Evolutionary conservation across 2,888 invertebrate genomes (phyloP), one percentile per base, ranked within the genome.

Genomic region (Parnassius mnemosyne): DNA sequence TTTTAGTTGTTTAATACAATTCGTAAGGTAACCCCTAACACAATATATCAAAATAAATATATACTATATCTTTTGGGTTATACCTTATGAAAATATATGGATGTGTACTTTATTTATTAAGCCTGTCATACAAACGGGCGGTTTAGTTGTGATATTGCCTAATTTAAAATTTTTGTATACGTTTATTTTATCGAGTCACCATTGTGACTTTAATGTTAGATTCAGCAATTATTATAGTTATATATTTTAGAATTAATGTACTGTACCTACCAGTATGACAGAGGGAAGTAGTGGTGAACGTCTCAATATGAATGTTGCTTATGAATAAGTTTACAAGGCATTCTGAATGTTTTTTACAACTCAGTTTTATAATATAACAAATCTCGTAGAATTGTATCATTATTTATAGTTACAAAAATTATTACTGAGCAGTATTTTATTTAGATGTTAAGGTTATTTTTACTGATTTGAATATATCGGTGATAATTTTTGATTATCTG

Each of bases 131-230:
- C 54, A 56, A 70, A 68, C 83, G 77, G 88, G 84, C 72, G 74
- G 78, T 89, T 90, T 86, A 89, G 90, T 91, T 91, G 91, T 91
- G 91, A 91, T 91, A 91, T 90, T 84, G 87, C 79, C 80, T 87
- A 87, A 85, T 84, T 74, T 87, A 79, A 87, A 84, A 78, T 80
- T 85, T 87, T 87, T 83, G 90, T 91, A 91, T 91, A 91, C 90
- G 90, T 90, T 90, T 87, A 85, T 80, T 84, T 87, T 83, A 83
- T 74, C 67, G 65, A 77, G 89, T 90, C 88, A 82, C 79, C 65
- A 59, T 60, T 69, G 84, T 89, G 90, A 89, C 89, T 80, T 84
- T 87, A 89, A 89, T 88, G 60, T 84, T 86, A 84, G 80, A 79
- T 77, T 79, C 82, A 77, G 80, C 81, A 81, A 81, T 80, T 78